Evolutionary conservation across 2,888 invertebrate species (phyloP), one percentile per base, ranked within the genome.

Genomic region (Drosophila anomelani): DNA sequence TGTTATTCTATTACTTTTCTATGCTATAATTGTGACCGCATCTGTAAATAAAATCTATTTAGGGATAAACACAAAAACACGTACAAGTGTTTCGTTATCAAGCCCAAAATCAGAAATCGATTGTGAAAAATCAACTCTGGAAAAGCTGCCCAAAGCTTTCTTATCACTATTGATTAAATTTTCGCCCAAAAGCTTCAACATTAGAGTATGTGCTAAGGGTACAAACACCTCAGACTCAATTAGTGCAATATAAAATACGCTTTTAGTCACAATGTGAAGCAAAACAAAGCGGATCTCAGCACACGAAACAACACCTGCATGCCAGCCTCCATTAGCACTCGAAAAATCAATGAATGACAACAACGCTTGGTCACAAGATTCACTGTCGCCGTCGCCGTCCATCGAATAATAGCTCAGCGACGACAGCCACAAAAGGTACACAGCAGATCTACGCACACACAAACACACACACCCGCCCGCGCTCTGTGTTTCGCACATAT

Each of bases 131-230:
- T 58, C 68, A 72, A 39, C 68, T 23, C 68, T 68, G 68, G 20
- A 29, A 15, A 67, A 68, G 67, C 67, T 68, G 13, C 2, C 5
- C n/a, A 62, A 76, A 76, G 78, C 75, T 76, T 77, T 39, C 75
- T 76, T 76, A 76, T 76, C 75, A 77, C 38, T 62, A 76, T 76
- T 76, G 75, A 76, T 76, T 75, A 77, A 77, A 75, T 68, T 68
- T 68, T 68, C 73, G 41, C 29, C 39, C 47, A 29, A 72, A 72
- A 68, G 59, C 68, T 47, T 58, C 12, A 41, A 36, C 41, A 41
- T 29, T 36, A 47, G 34, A 72, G 68, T 38, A 72, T 41, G 68
- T 72, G 73, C 39, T 59, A 34, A 47, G 39, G 39, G 34, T 39
- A 68, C 46, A 68, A 68, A 60, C 73, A 72, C 73, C 73, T 47